Evolutionary conservation across 2,888 invertebrate species (phyloP).

Genomic region (Bruchidius siliquastri): DNA sequence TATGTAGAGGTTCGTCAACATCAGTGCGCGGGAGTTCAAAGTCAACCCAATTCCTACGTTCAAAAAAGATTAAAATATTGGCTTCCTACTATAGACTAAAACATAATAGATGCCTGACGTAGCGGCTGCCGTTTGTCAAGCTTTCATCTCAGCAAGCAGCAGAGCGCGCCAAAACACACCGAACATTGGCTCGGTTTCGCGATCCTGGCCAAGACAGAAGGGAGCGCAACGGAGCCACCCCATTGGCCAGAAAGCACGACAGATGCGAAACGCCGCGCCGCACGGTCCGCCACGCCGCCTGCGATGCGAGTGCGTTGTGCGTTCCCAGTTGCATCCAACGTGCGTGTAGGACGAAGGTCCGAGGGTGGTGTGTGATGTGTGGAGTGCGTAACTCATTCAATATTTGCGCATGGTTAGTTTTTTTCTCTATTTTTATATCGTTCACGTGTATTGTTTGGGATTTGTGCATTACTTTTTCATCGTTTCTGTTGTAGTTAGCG

Average conservation of each 20-base stretch:
- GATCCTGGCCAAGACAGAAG: conserved; percentile 10
- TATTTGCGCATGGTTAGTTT: conserved; percentile 47
- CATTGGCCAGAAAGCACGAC: conserved; percentile 45
- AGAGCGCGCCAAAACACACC: not conserved
- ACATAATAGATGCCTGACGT: not conserved
- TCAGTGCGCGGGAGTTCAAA: too few relatives aligned
- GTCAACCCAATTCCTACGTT: too few relatives aligned
- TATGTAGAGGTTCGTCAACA: too few relatives aligned
- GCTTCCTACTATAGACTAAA: too few relatives aligned
- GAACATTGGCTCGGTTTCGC: not conserved
- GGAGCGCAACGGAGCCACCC: conserved; percentile 27
- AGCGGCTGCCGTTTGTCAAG: not conserved
- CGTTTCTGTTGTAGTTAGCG: not conserved
- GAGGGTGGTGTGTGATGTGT: not conserved
- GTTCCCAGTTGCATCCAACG: conserved; percentile 45
- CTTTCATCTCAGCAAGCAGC: not conserved
- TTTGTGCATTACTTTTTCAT: not conserved
- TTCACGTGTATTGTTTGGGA: not conserved
- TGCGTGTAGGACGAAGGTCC: conserved; percentile 41
- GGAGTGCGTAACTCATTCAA: conserved; percentile 42
- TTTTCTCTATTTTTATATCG: conserved; percentile 9
- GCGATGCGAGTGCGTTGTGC: conserved; percentile 30
- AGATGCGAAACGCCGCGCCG: conserved; percentile 46
- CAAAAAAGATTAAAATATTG: too few relatives aligned
- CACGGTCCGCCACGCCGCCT: conserved; percentile 45